Percentiles rank a stretch among this genome's conserved stretches.
Evolutionary conservation across 2,797 vertebrate genomes (phyloP).

Genomic region (Sebastes cheni): DNA sequence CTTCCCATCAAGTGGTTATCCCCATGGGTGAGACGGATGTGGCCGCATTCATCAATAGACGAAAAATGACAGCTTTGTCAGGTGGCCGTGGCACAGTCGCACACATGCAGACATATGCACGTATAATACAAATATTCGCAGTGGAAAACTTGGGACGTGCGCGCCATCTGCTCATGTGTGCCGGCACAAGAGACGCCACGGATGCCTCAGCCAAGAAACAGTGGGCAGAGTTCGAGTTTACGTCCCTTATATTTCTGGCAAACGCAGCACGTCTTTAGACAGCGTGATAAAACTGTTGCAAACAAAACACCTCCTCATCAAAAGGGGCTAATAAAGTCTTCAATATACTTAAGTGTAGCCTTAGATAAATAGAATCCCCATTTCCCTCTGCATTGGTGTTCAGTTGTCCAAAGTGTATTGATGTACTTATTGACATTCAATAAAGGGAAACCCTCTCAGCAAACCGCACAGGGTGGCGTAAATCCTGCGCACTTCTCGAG

Average conservation of each 20-base stretch:
- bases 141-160: constrained; percentile 48
- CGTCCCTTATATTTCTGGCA: constrained; percentile 57
- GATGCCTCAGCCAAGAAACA: constrained; percentile 51
- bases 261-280: constrained; percentile 61
- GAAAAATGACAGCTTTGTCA: constrained; percentile 57
- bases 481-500: constrained; percentile 65
- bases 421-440: constrained; percentile 77
- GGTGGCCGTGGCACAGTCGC: constrained; percentile 53
- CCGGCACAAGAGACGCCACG: constrained; percentile 16
- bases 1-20: constrained; percentile 57
- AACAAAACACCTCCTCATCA: constrained; percentile 80
- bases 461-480: constrained; percentile 60
- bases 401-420: constrained; percentile 73
- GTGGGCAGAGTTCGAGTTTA: constrained; percentile 55
- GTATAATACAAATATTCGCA: constrained; percentile 55
- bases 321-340: constrained; percentile 79
- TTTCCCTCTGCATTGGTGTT: constrained; percentile 70
- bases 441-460: constrained; percentile 78
- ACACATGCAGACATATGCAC: constrained; percentile 56
- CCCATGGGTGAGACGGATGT: constrained; percentile 47
- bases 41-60: constrained; percentile 59
- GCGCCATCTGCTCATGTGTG: constrained; percentile 52
- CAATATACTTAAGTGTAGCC: constrained; percentile 81
- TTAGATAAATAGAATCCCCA: constrained; percentile 76
- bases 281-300: constrained; percentile 72